Evolutionary conservation across 2,888 invertebrate genomes (phyloP).

Genomic region (Cheilosia soror): DNA sequence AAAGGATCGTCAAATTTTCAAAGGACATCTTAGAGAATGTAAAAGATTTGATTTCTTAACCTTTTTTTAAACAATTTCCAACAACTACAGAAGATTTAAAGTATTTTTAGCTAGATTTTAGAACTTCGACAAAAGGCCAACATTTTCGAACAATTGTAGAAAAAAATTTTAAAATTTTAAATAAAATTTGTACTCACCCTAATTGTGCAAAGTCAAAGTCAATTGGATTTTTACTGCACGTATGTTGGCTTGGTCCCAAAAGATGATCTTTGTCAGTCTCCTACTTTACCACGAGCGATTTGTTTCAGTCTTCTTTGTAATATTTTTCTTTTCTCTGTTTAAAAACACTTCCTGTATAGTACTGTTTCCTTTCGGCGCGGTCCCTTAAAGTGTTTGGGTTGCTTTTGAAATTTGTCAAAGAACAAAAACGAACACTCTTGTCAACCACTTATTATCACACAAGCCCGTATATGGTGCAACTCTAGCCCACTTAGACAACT

Average conservation of each 20-base stretch:
- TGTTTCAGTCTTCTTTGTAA: constrained; percentile 4
- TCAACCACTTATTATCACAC: constrained; percentile 50
- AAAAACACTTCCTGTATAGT: constrained; percentile 60
- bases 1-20: too few relatives aligned
- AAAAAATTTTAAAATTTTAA: too few relatives aligned
- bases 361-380: constrained; percentile 17
- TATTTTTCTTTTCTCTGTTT: constrained; percentile 10
- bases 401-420: constrained; percentile 23
- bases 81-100: too few relatives aligned
- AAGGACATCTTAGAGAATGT: too few relatives aligned
- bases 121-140: too few relatives aligned
- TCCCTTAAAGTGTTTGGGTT: constrained; percentile 28
- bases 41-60: too few relatives aligned
- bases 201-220: constrained; percentile 36
- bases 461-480: constrained; percentile 41
- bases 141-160: too few relatives aligned
- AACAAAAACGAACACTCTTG: constrained; percentile 36
- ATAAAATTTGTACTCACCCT: constrained; percentile 34
- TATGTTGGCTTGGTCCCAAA: constrained; percentile 45
- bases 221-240: constrained; percentile 20
- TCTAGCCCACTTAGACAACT: constrained; percentile 49
- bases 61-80: too few relatives aligned
- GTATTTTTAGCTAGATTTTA: too few relatives aligned
- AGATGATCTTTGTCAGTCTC: constrained; percentile 53
- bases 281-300: constrained; percentile 42